Evolutionary conservation across 2,113 vertebrate genomes (phyloP), one percentile per base, ranked within the genome.

Genomic region (Calyptomena viridis): DNA sequence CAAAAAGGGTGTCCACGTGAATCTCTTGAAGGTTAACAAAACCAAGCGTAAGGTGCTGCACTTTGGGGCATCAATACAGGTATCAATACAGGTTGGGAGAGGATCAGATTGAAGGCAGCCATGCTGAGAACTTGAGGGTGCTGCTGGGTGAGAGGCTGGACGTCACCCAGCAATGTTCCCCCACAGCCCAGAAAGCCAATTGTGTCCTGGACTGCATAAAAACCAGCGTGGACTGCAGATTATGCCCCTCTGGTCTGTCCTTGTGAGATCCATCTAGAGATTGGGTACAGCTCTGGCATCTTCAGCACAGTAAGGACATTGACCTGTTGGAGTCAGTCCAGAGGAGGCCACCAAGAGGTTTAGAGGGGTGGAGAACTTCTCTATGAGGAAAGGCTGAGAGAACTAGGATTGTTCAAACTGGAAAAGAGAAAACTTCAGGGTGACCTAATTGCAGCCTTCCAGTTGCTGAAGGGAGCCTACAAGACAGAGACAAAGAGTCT

Each of bases 21-120:
- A 50, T 73, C 25, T 50, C 6, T 16, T 58, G 18, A 0, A 2
- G 8, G 58, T 64, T 58, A 33, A 42, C 11, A 64, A 58, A 31
- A 23, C 9, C 42, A 42, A 42, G 18, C 24, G 14, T 18, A 39
- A 46, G 0, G 2, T 31, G 35, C 4, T 27, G 40, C 17, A 35
- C 20, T 17, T 17, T 0, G 0, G 14, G 18, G 2, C 14, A n/a
- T n/a, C n/a, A n/a, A 16, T 0, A 9, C 31, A 1, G 12, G 25
- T 35, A 8, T 12, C 14, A 72, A 1, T 42, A 8, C 21, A 64
- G 42, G 11, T 14, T 35, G 31, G 35, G 5, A 24, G 0, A 64
- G 27, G 13, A 22, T 2, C 14, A 78, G 19, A 3, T 2, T 3
- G 7, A 46, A 55, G 33, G 39, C 40, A 78, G 55, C 39, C 31